Evolutionary conservation across 2,113 vertebrate genomes (phyloP).

Genomic region (Catharus bicknelli): DNA sequence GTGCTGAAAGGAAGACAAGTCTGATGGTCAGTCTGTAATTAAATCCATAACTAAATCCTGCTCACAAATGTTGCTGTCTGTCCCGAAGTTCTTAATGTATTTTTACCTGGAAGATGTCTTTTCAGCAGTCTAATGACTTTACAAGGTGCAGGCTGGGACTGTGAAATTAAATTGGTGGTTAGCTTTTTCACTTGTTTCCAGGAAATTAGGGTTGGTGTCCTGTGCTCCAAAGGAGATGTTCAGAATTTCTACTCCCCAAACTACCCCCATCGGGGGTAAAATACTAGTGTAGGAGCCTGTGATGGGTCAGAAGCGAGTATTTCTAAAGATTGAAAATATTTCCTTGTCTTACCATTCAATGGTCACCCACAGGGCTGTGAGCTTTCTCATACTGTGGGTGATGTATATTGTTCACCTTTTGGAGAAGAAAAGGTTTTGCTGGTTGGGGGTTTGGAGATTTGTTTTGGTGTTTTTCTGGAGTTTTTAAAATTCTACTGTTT

Average conservation of each 20-base stretch:
- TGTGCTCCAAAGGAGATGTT: neutral
- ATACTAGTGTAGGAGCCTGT: neutral
- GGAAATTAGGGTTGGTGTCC: neutral
- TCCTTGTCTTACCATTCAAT: neutral
- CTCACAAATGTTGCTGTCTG: slow-evolving; percentile 1
- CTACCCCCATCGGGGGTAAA: neutral
- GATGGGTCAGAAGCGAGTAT: neutral
- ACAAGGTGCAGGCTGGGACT: neutral
- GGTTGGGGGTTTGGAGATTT: neutral
- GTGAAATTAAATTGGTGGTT: neutral
- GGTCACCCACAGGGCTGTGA: neutral
- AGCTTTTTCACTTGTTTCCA: neutral
- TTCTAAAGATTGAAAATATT: neutral
- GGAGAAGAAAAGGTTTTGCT: neutral
- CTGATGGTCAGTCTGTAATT: neutral
- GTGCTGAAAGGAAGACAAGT: slow-evolving; percentile 24
- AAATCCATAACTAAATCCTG: slow-evolving; percentile 20
- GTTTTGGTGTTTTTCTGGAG: neutral
- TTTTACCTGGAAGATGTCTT: slow-evolving; percentile 12
- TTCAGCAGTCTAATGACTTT: neutral
- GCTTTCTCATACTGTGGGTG: neutral
- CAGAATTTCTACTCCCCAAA: neutral
- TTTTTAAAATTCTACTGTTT: neutral
- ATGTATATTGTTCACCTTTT: neutral
- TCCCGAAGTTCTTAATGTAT: neutral